A percentile compares a stretch with the other conserved stretches of the same genome.
These are phyloP conservation scores for Nematolebias whitei DNA, from an alignment of 2,113 vertebrate species.

Conservation along the genomic window DNA sequence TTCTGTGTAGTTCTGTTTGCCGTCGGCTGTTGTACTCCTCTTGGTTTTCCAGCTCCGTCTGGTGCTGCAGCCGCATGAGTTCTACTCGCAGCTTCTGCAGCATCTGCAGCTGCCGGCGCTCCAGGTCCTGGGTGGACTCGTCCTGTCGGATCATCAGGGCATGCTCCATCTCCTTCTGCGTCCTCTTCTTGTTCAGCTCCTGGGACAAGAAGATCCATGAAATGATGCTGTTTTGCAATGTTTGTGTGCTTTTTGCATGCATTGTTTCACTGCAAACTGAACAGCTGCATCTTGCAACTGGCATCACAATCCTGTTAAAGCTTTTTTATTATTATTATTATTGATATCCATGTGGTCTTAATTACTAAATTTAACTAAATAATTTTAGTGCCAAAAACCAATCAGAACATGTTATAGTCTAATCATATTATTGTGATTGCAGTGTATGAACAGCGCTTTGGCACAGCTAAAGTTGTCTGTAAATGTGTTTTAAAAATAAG, in stretches of 20 bases:
- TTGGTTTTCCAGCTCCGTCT: conserved; percentile 98
- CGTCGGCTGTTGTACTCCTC: conserved; percentile 97
- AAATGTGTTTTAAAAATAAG: no score
- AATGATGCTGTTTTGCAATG: neutral
- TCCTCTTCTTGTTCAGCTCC: conserved; percentile 98
- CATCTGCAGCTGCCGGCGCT: conserved; percentile 93
- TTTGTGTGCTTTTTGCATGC: neutral
- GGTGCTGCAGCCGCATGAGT: conserved; percentile 97
- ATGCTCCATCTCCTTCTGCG: conserved; percentile 98
- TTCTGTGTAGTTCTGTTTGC: conserved; percentile 94
- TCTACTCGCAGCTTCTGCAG: conserved; percentile 96
- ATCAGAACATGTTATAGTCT: neutral
- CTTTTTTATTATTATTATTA: no score
- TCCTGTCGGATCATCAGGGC: conserved; percentile 98
- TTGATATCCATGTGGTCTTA: no score
- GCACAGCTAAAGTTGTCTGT: no score
- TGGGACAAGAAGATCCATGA: conserved; percentile 48
- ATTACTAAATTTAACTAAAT: neutral
- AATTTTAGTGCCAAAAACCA: neutral
- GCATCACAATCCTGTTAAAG: no score
- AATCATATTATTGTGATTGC: neutral
- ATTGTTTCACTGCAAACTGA: neutral
- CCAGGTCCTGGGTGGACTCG: conserved; percentile 95
- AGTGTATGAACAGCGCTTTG: no score
- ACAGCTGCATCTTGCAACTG: no score